Evolutionary conservation across 1,140 invertebrate genomes (phyloP), one percentile per base, ranked within the genome.

Genomic region (Batillaria attramentaria): DNA sequence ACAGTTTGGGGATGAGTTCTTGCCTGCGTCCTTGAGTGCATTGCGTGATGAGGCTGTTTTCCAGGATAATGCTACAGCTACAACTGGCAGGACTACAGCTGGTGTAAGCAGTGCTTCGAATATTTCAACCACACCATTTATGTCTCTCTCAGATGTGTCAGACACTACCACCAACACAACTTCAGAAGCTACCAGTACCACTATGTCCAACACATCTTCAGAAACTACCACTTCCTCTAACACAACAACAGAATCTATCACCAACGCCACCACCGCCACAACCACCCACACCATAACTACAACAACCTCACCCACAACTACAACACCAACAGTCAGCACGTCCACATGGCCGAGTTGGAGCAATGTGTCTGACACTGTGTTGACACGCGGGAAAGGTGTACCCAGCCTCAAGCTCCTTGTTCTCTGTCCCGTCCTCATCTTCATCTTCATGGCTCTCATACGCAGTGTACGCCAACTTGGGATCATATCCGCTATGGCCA

Each of bases 401-500:
- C 87, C 87, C 3, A 80, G 84, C 41, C 79, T 90, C 1, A 83
- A 81, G 54, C 68, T 85, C 46, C 72, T 91, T 10, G 86, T 90
- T 20, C 68, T 88, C 18, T 57, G 80, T 39, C 89, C 89, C 10
- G 54, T 89, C 1, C 84, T 85, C 0, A 54, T 90, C 3, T 90
- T 91, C 62, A 84, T 90, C 31, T 3, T 82, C 28, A 89, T 89
- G 80, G 82, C 89, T 0, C 79, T 88, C 13, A 80, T 91, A 24
- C 81, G 87, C 31, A 86, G 81, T 66, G 77, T 91, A 4, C 83
- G 90, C 24, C 84, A 86, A 41, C 57, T 91, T 31, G 86, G 85
- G 39, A 76, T 77, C 13, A 83, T 91, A 57, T 90, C 88, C 77
- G 73, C 86, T 1, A 35, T 85, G 2, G 90, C 90, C 24, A 86